A percentile compares a stretch with the other conserved stretches of the same genome.
phyloP scores from a whole-genome alignment of 2,888 invertebrate genomes.

The Iphiclides podalirius region DNA sequence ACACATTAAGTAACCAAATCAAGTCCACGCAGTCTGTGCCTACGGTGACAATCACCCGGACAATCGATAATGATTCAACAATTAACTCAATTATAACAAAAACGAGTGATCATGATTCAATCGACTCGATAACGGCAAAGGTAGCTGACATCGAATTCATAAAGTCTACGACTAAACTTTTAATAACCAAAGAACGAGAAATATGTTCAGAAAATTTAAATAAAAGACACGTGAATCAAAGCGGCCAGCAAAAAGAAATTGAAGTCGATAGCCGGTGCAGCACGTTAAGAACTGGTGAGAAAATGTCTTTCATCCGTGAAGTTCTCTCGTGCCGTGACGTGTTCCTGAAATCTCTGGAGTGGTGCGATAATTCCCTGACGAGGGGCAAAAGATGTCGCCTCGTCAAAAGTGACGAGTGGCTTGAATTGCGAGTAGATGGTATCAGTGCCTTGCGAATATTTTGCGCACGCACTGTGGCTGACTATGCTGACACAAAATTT shows the following conservation, averaged over 20 bases:
- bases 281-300: conserved; percentile 68
- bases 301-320: conserved; percentile 67
- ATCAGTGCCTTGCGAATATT: conserved; percentile 35
- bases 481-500: neutral
- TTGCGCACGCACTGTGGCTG: conserved; percentile 30
- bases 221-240: conserved; percentile 1
- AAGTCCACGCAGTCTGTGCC: conserved; percentile 30
- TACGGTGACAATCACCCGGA: conserved; percentile 36
- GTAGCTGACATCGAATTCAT: conserved; percentile 44
- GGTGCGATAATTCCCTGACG: conserved; percentile 72
- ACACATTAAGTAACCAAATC: conserved; percentile 46
- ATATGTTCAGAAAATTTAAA: conserved; percentile 41
- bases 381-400: conserved; percentile 62
- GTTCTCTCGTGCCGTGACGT: conserved; percentile 65
- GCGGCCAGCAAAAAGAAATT: conserved; percentile 35
- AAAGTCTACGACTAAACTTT: conserved; percentile 52
- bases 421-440: conserved; percentile 63
- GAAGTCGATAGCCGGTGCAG: conserved; percentile 46
- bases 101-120: conserved; percentile 5
- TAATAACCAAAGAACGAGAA: conserved; percentile 51
- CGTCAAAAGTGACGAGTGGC: conserved; percentile 67
- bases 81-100: conserved; percentile 28
- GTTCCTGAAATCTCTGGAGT: conserved; percentile 70
- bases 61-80: conserved; percentile 47
- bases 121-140: conserved; percentile 32